phyloP scores from a whole-genome alignment of 2,797 vertebrate species.

The Spinus pinus region DNA sequence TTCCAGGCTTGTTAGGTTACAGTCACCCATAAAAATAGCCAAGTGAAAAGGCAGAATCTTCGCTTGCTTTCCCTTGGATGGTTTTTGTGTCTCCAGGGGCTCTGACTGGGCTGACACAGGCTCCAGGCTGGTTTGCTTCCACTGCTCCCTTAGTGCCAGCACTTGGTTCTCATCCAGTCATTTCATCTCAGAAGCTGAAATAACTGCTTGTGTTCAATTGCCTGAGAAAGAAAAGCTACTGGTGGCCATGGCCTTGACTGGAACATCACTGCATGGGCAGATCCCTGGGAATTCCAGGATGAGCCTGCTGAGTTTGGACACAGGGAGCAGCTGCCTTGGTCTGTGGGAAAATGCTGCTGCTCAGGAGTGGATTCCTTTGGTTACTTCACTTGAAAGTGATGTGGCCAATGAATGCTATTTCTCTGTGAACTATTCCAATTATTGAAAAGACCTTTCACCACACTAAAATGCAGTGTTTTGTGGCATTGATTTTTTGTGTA shows the following conservation, averaged over 20 bases:
- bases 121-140: conserved; percentile 10
- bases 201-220: conserved; percentile 28
- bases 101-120: neutral
- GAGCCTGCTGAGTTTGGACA: neutral
- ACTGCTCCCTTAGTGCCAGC: conserved; percentile 12
- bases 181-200: conserved; percentile 45
- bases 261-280: neutral
- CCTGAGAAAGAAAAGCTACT: conserved; percentile 16
- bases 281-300: neutral
- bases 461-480: neutral
- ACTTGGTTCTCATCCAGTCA: conserved; percentile 27
- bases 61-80: neutral
- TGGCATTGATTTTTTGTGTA: neutral
- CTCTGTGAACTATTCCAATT: neutral
- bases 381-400: neutral
- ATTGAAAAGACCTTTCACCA: neutral
- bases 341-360: conserved; percentile 33
- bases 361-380: neutral
- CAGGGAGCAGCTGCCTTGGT: neutral
- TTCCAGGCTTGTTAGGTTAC: neutral
- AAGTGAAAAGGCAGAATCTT: neutral
- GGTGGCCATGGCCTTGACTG: neutral
- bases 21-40: neutral
- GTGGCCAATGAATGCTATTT: neutral
- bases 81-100: neutral